Conservation (phyloP, 2,797 vertebrate genomes). For the Naso thynnoides region DNA sequence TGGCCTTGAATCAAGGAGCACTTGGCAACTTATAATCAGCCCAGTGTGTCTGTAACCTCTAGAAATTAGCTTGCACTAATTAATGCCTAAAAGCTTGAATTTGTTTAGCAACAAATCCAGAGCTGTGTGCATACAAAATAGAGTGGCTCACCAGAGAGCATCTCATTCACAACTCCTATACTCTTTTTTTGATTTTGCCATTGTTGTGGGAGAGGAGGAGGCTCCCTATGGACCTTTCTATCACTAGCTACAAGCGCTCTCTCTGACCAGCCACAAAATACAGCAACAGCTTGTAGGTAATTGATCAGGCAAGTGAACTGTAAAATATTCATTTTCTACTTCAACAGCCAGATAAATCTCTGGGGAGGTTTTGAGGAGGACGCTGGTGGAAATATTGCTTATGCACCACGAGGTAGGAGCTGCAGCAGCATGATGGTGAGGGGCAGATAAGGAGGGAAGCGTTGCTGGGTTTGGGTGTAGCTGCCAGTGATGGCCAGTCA, state of each 20-base stretch:
- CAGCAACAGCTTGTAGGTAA: conserved; percentile 99
- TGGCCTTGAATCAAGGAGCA: conserved; percentile 83
- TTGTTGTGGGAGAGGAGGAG: conserved; percentile 60
- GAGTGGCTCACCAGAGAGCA: conserved; percentile 77
- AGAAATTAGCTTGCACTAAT: conserved; percentile 88
- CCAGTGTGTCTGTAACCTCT: conserved; percentile 85
- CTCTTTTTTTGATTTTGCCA: conserved; percentile 44
- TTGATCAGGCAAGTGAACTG: conserved; percentile 99
- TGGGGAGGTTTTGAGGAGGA: conserved; percentile 90
- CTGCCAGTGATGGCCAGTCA: conserved; percentile 77
- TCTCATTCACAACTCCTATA: conserved; percentile 80
- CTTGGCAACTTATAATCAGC: conserved; percentile 86
- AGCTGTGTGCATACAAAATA: conserved; percentile 77
- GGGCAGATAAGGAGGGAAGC: conserved; percentile 73
- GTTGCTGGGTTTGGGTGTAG: conserved; percentile 53
- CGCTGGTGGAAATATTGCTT: conserved; percentile 94
- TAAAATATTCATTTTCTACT: conserved; percentile 99
- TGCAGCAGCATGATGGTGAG: conserved; percentile 85
- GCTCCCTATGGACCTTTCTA: conserved; percentile 68
- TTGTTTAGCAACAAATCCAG: conserved; percentile 88
- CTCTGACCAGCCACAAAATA: conserved; percentile 94
- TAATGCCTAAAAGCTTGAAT: conserved; percentile 89
- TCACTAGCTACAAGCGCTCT: conserved; percentile 65
- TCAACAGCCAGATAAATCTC: conserved; percentile 99
- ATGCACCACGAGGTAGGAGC: conserved; percentile 92